Conservation (phyloP, 2,797 vertebrate genomes). For the Coregonus suidteri region DNA sequence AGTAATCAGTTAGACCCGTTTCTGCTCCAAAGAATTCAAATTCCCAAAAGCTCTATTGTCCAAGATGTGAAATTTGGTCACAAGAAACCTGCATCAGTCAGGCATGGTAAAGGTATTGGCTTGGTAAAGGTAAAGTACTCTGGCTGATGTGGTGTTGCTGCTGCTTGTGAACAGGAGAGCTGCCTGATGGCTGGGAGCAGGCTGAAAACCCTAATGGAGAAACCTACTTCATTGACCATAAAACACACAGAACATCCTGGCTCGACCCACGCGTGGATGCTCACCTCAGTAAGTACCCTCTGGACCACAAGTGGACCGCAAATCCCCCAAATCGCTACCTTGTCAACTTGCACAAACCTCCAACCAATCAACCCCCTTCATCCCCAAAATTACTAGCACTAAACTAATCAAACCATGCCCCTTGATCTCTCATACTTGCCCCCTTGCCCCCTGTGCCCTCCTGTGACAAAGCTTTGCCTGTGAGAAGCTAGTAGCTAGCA, state of each 20-base stretch:
- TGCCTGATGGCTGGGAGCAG: constrained; percentile 65
- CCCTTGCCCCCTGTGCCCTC: not conserved
- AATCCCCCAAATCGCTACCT: no score
- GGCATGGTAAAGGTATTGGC: not conserved
- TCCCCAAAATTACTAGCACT: constrained; percentile 6
- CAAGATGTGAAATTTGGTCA: no score
- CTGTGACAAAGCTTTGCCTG: not conserved
- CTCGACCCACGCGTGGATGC: constrained; percentile 57
- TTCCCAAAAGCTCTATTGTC: no score
- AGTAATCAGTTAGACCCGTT: no score
- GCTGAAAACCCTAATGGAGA: constrained; percentile 62
- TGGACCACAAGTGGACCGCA: not conserved
- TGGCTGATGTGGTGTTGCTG: constrained; percentile 55
- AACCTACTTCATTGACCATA: constrained; percentile 69
- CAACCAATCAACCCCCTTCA: not conserved
- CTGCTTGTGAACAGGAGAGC: constrained; percentile 58
- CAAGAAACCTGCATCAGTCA: no score
- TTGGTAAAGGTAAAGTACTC: not conserved
- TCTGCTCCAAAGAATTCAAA: no score
- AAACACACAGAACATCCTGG: constrained; percentile 65
- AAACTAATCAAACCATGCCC: constrained; percentile 6
- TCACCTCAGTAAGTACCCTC: constrained; percentile 58
- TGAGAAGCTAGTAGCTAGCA: not conserved
- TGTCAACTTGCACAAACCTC: no score
- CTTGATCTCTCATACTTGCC: not conserved